Conservation (phyloP, 1,140 invertebrate species). For the Laupala kohalensis region DNA sequence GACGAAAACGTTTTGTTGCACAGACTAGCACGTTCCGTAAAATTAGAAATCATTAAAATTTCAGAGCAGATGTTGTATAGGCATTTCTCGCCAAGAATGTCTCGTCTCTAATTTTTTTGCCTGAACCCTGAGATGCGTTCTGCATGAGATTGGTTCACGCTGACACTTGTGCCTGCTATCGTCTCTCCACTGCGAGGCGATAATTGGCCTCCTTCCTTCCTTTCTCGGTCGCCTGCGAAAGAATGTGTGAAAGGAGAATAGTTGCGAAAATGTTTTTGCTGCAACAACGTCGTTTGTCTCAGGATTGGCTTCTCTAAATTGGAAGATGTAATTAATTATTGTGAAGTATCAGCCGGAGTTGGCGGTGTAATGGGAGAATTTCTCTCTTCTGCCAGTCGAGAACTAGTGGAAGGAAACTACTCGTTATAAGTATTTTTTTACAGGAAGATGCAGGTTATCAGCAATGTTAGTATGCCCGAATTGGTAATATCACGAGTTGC, state of each 20-base stretch:
- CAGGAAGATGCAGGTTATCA: neutral
- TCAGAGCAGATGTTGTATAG: neutral
- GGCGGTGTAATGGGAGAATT: too few species aligned
- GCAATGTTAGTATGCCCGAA: neutral
- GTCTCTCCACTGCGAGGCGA: neutral
- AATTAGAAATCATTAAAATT: neutral
- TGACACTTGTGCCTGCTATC: neutral
- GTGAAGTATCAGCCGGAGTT: too few species aligned
- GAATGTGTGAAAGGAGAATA: neutral
- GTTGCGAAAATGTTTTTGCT: neutral
- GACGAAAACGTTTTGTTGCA: too few species aligned
- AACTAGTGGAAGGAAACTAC: too few species aligned
- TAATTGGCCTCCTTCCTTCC: neutral
- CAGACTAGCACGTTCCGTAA: neutral
- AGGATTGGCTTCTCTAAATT: too few species aligned
- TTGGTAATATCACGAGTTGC: neutral
- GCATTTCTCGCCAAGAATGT: neutral
- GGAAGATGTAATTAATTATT: too few species aligned
- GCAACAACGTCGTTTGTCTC: too few species aligned
- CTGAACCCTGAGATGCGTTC: neutral
- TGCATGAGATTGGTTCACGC: too few species aligned
- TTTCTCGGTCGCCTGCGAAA: too few species aligned
- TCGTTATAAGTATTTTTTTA: neutral
- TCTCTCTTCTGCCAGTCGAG: too few species aligned
- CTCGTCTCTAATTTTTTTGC: neutral